Percentiles rank a stretch among this genome's conserved stretches.
Conservation (phyloP, 2,888 invertebrate genomes). For the Acleris holmiana region DNA sequence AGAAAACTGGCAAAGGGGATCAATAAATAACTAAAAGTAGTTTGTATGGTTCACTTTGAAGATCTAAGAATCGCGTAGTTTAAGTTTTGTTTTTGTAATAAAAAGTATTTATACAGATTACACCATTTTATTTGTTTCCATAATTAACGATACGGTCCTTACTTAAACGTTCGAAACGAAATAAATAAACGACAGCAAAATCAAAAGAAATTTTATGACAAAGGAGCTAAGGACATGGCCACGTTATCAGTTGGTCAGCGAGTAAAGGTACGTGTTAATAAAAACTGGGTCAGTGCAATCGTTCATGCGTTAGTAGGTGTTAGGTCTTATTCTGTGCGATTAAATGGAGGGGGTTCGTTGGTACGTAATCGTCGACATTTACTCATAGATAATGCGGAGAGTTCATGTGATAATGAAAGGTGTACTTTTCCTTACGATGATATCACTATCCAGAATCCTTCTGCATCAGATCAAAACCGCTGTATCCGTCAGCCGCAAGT, state of each 20-base stretch:
- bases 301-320: not conserved
- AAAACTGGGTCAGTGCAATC: slow-evolving; percentile 1
- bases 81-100: too few relatives aligned
- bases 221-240: slow-evolving; percentile 8
- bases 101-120: too few relatives aligned
- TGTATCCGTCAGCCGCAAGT: not conserved
- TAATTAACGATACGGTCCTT: too few relatives aligned
- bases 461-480: not conserved
- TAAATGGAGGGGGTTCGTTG: slow-evolving; percentile 2
- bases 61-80: too few relatives aligned
- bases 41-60: too few relatives aligned
- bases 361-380: slow-evolving; percentile 11
- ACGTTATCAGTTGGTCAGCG: slow-evolving; percentile 11
- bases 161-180: slow-evolving; percentile 6
- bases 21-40: too few relatives aligned
- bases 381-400: not conserved
- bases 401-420: not conserved
- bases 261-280: slow-evolving; percentile 13
- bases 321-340: not conserved
- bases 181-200: slow-evolving; percentile 4
- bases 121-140: too few relatives aligned
- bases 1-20: too few relatives aligned
- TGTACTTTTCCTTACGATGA: slow-evolving; percentile 2
- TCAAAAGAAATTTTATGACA: slow-evolving; percentile 21
- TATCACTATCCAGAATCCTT: slow-evolving; percentile 8